Percentiles rank a stretch among this genome's conserved stretches.
These are phyloP conservation scores for Eretmochelys imbricata DNA, from an alignment of 2,113 vertebrate genomes.

Conservation along the genomic window DNA sequence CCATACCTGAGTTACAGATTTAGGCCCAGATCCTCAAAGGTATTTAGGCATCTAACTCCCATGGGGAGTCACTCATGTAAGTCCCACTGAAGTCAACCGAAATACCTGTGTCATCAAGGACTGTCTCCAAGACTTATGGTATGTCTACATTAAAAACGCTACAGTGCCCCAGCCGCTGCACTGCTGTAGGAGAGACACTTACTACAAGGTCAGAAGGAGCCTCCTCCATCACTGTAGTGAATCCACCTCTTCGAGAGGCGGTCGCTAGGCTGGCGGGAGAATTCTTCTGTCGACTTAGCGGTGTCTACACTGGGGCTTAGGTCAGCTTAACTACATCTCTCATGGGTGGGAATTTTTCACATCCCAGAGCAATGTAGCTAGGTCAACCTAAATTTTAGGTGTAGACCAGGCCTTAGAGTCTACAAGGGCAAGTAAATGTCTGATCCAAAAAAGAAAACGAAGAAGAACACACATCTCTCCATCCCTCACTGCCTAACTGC, in stretches of 20 bases:
- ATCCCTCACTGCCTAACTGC: constrained; percentile 36
- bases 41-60: neutral
- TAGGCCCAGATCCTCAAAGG: neutral
- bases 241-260: neutral
- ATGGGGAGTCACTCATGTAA: neutral
- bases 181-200: neutral
- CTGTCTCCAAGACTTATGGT: neutral
- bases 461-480: neutral
- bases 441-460: neutral
- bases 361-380: neutral
- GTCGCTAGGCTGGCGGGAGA: neutral
- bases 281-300: neutral
- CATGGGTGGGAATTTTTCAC: neutral
- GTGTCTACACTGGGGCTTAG: neutral
- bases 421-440: neutral
- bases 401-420: neutral
- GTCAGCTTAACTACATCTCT: neutral
- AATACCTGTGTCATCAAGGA: neutral
- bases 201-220: too few species aligned
- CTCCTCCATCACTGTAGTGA: neutral
- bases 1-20: neutral
- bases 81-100: neutral
- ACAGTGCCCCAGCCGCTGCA: neutral
- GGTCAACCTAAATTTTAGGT: neutral
- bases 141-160: neutral